phyloP scores from a whole-genome alignment of 2,797 vertebrate genomes.

The Amblyraja radiata region DNA sequence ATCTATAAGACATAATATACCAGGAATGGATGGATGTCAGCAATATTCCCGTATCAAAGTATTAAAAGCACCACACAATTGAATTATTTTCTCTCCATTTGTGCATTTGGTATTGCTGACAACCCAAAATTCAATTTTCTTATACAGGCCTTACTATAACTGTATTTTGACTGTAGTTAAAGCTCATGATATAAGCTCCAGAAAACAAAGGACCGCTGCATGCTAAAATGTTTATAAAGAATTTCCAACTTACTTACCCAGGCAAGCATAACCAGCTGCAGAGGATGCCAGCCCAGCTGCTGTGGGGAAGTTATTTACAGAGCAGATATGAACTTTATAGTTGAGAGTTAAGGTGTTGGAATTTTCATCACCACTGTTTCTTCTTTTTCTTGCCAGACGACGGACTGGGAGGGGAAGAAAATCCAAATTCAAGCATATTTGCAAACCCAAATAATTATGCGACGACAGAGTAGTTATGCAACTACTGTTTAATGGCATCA shows the following conservation, averaged over 20 bases:
- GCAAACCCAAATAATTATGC: background rate
- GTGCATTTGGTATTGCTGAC: background rate
- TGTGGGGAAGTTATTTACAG: constrained; percentile 88
- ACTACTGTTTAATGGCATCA: background rate
- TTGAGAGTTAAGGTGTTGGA: constrained; percentile 51
- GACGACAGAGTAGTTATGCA: background rate
- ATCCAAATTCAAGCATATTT: background rate
- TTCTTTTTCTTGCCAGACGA: constrained; percentile 72
- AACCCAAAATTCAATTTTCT: background rate
- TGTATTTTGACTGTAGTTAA: background rate
- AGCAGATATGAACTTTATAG: constrained; percentile 82
- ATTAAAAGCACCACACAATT: background rate
- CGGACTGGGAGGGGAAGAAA: constrained; percentile 59
- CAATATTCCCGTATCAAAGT: background rate
- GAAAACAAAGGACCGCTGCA: background rate
- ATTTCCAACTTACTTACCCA: constrained; percentile 60
- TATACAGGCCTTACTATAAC: background rate
- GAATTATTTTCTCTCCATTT: background rate
- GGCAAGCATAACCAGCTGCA: constrained; percentile 84
- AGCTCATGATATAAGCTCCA: background rate
- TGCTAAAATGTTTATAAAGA: background rate
- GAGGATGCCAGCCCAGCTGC: constrained; percentile 90
- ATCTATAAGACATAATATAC: background rate
- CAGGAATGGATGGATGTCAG: too few relatives aligned
- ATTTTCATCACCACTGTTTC: constrained; percentile 46